phyloP scores from a whole-genome alignment of 1,140 invertebrate genomes.

The Gonatopus flavifemur region DNA sequence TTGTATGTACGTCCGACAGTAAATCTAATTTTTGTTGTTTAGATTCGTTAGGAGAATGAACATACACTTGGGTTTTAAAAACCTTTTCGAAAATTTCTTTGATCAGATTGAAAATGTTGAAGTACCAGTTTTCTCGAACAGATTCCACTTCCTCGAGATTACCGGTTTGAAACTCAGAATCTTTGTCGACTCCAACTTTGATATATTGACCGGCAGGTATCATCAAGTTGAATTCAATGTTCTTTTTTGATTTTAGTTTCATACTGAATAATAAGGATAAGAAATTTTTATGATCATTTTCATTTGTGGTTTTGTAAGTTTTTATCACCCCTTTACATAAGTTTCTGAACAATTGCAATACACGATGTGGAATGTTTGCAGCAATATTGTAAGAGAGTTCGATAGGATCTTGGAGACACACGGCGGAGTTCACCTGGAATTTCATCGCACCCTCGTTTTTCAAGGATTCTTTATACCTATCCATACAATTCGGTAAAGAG shows the following conservation, averaged over 20 bases:
- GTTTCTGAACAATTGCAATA: slow-evolving; percentile 28
- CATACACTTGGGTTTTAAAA: slow-evolving; percentile 34
- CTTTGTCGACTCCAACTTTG: slow-evolving; percentile 16
- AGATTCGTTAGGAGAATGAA: slow-evolving; percentile 15
- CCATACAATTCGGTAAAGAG: slow-evolving; percentile 46
- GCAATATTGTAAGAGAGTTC: slow-evolving; percentile 62
- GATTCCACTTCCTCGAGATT: slow-evolving; percentile 19
- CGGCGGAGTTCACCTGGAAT: slow-evolving; percentile 36
- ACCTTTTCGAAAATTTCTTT: slow-evolving; percentile 41
- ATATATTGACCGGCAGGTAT: slow-evolving; percentile 14
- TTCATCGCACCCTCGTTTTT: slow-evolving; percentile 39
- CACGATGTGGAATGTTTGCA: slow-evolving; percentile 27
- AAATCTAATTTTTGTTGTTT: slow-evolving; percentile 43
- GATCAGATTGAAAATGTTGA: slow-evolving; percentile 25
- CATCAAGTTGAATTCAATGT: slow-evolving; percentile 1
- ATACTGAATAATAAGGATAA: slow-evolving; percentile 19
- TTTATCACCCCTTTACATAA: slow-evolving; percentile 27
- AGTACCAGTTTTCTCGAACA: slow-evolving; percentile 28
- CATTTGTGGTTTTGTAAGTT: slow-evolving; percentile 21
- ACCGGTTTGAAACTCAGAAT: slow-evolving; percentile 20
- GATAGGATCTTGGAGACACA: slow-evolving; percentile 68
- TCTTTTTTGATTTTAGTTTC: not conserved
- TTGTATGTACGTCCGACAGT: slow-evolving; percentile 43
- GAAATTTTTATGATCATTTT: slow-evolving; percentile 26
- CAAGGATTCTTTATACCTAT: slow-evolving; percentile 53